phyloP scores from a whole-genome alignment of 2,113 vertebrate genomes.

The Brachyhypopomus occidentalis region DNA sequence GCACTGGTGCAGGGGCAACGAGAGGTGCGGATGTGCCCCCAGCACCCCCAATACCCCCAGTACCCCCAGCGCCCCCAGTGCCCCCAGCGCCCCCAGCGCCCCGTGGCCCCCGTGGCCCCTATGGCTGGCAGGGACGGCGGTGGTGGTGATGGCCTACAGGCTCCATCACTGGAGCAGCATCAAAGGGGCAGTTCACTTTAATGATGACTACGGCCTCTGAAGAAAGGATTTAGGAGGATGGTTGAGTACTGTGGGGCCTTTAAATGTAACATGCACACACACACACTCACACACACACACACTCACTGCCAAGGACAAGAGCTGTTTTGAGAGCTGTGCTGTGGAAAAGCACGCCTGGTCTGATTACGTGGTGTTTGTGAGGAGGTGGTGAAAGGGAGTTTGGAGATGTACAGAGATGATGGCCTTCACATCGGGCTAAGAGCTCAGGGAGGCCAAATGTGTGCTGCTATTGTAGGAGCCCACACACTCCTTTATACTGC shows the following conservation, averaged over 20 bases:
- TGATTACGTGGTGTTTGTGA: constrained; percentile 22
- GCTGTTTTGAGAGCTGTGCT: background rate
- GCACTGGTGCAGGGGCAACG: background rate
- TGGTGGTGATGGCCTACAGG: background rate
- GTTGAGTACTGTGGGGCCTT: background rate
- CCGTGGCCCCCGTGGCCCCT: too few species aligned
- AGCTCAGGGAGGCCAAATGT: constrained; percentile 40
- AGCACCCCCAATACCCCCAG: too few species aligned
- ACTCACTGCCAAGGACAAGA: background rate
- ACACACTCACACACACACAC: constrained; percentile 1
- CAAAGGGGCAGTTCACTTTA: constrained; percentile 1
- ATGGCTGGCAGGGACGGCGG: background rate
- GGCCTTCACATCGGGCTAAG: constrained; percentile 42
- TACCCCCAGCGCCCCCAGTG: too few species aligned
- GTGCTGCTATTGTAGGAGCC: constrained; percentile 38
- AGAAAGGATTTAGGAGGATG: constrained; percentile 19
- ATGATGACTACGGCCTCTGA: constrained; percentile 5
- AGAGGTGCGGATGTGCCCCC: background rate
- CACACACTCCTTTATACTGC: constrained; percentile 46
- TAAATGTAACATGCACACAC: constrained; percentile 13
- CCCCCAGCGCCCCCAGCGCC: too few species aligned
- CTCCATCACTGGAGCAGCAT: background rate
- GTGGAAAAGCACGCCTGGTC: constrained; percentile 7
- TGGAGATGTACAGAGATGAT: constrained; percentile 25
- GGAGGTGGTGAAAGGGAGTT: constrained; percentile 31